Evolutionary conservation across 2,888 invertebrate genomes (phyloP).

Genomic region (Diadegma fenestrale): DNA sequence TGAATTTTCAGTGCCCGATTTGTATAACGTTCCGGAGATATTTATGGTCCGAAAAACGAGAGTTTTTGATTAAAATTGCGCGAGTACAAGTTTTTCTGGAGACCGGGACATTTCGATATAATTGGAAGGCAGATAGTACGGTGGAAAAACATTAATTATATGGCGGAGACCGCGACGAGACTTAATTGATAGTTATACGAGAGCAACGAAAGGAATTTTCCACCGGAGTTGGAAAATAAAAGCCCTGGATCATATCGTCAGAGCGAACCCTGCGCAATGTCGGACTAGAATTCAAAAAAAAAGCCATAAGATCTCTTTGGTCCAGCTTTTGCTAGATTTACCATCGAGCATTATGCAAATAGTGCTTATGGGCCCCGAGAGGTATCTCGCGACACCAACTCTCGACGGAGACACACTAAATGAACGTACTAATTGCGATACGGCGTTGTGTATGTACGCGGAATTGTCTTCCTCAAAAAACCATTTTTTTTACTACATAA

Average conservation of each 20-base stretch:
- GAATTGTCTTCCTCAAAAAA: not conserved
- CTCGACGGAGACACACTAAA: conserved; percentile 69
- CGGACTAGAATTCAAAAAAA: not conserved
- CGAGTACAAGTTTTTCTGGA: not conserved
- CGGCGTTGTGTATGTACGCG: conserved; percentile 20
- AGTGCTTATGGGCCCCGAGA: conserved; percentile 76
- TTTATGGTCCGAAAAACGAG: not conserved
- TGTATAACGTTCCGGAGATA: not conserved
- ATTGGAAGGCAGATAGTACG: conserved; percentile 37
- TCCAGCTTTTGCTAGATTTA: conserved; percentile 76
- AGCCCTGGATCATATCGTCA: conserved; percentile 73
- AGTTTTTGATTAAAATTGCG: not conserved
- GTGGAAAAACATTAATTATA: conserved; percentile 20
- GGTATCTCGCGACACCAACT: conserved; percentile 57
- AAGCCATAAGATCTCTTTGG: conserved; percentile 53
- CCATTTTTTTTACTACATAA: not conserved
- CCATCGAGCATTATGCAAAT: conserved; percentile 81
- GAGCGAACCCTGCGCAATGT: not conserved
- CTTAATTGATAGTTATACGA: conserved; percentile 45
- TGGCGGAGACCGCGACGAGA: conserved; percentile 23
- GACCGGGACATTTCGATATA: conserved; percentile 21
- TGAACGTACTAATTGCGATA: conserved; percentile 50
- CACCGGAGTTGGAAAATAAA: conserved; percentile 70
- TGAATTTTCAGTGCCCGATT: too few species aligned
- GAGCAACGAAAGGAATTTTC: conserved; percentile 30